Percentiles rank a stretch among this genome's conserved stretches.
phyloP scores from a whole-genome alignment of 1,140 invertebrate genomes.

The Stegodyphus dumicola region DNA sequence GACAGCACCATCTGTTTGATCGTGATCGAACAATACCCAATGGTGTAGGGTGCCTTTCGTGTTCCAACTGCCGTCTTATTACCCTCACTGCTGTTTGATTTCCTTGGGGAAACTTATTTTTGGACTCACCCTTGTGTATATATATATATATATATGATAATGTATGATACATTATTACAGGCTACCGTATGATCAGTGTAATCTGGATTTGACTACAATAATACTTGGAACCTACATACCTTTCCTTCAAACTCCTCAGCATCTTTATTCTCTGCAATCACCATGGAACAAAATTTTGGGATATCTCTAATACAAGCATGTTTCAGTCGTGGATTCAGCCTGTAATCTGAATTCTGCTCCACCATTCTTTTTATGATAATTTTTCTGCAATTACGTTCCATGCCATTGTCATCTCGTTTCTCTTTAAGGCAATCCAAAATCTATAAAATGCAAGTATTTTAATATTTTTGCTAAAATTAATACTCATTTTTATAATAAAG shows the following conservation, averaged over 20 bases:
- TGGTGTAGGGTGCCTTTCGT: too few relatives aligned
- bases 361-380: slow-evolving; percentile 90
- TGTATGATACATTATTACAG: too few relatives aligned
- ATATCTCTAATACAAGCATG: slow-evolving; percentile 81
- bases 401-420: slow-evolving; percentile 82
- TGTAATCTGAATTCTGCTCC: slow-evolving; percentile 90
- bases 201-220: too few relatives aligned
- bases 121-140: too few relatives aligned
- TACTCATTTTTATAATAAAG: background rate
- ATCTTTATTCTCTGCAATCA: slow-evolving; percentile 66
- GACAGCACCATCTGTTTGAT: too few relatives aligned
- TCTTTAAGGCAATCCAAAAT: slow-evolving; percentile 72
- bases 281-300: slow-evolving; percentile 75
- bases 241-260: slow-evolving; percentile 66
- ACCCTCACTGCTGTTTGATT: too few relatives aligned
- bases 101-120: too few relatives aligned
- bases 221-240: slow-evolving; percentile 47
- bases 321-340: slow-evolving; percentile 89
- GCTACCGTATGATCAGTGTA: too few relatives aligned
- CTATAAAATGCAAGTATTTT: slow-evolving; percentile 24
- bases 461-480: background rate
- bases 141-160: too few relatives aligned
- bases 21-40: too few relatives aligned
- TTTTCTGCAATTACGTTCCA: slow-evolving; percentile 86
- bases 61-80: too few relatives aligned